Evolutionary conservation across 2,797 vertebrate genomes (phyloP).

Genomic region (Saguinus oedipus): DNA sequence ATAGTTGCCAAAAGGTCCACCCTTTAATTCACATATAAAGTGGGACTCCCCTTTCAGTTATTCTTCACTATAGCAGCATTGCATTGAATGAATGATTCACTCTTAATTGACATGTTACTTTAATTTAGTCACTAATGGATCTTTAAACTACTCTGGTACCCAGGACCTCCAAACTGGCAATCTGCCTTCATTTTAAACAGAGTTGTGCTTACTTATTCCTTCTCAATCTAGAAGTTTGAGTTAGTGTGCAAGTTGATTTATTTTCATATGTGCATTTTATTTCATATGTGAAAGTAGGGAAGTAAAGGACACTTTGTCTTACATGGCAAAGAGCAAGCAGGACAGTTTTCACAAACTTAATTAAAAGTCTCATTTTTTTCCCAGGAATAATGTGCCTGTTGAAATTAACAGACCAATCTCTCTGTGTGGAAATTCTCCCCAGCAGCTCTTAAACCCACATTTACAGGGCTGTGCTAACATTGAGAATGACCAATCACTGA

Average conservation of each 20-base stretch:
- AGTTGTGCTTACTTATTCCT: neutral
- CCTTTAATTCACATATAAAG: neutral
- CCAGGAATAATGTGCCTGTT: neutral
- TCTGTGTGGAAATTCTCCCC: neutral
- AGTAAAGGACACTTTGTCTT: neutral
- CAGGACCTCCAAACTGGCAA: neutral
- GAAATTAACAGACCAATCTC: neutral
- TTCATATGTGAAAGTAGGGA: neutral
- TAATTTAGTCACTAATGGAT: neutral
- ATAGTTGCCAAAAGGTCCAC: neutral
- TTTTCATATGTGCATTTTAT: neutral
- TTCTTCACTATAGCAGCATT: neutral
- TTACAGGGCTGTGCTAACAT: neutral
- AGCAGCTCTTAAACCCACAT: neutral
- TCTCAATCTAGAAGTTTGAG: neutral
- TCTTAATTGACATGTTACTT: neutral
- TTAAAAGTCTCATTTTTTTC: neutral
- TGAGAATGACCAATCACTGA: neutral
- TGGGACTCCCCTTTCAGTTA: neutral
- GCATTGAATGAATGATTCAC: neutral
- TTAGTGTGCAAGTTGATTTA: neutral
- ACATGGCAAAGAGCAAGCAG: neutral
- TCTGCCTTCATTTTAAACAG: neutral
- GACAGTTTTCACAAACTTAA: conserved; percentile 19
- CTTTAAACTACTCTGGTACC: neutral